Evolutionary conservation across 2,113 vertebrate genomes (phyloP).

Genomic region (Nycticorax nycticorax): DNA sequence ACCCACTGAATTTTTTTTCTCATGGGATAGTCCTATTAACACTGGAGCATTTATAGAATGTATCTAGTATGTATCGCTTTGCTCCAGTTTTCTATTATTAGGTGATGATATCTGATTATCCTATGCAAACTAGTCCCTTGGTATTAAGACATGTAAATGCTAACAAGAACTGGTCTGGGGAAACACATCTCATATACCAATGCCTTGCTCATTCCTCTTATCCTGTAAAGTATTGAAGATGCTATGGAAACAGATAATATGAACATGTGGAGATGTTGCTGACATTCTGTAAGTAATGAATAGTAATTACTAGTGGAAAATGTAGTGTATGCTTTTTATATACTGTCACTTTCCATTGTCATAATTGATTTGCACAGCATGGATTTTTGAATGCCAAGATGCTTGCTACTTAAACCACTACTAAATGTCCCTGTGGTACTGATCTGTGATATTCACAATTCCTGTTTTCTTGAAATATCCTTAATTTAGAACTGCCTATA

Average conservation of each 20-base stretch:
- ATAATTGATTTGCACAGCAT: neutral
- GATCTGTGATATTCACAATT: neutral
- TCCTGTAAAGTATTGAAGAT: neutral
- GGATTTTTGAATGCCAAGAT: neutral
- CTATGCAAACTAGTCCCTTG: neutral
- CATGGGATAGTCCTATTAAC: neutral
- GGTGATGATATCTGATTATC: neutral
- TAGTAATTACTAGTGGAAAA: neutral
- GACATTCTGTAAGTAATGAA: neutral
- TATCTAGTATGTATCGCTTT: neutral
- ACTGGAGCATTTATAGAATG: neutral
- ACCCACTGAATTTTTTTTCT: neutral
- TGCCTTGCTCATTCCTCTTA: neutral
- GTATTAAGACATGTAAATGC: neutral
- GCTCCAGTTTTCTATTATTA: neutral
- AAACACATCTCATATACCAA: neutral
- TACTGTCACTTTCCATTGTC: neutral
- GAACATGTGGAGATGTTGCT: neutral
- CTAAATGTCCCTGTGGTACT: neutral
- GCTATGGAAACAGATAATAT: neutral
- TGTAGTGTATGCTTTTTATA: neutral
- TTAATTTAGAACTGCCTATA: neutral
- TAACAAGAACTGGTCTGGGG: neutral
- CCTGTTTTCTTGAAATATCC: neutral
- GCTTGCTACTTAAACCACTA: neutral